phyloP scores from a whole-genome alignment of 2,888 invertebrate species.

The Polylopha cassiicola region DNA sequence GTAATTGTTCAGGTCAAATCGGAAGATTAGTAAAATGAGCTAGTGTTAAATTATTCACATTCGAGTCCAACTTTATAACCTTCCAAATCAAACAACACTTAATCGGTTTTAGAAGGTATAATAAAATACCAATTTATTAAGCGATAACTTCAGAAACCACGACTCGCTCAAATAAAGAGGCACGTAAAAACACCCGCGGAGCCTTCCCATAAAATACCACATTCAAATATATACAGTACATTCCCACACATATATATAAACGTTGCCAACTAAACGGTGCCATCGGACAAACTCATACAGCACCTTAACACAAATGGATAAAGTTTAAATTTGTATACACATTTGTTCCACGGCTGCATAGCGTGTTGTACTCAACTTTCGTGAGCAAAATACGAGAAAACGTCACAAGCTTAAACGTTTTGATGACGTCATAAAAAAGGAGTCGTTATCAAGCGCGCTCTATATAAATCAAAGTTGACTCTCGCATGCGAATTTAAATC shows the following conservation, averaged over 20 bases:
- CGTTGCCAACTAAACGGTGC: not conserved
- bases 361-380: slow-evolving; percentile 29
- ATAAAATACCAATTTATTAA: slow-evolving; percentile 13
- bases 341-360: not conserved
- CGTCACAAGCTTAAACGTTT: slow-evolving; percentile 52
- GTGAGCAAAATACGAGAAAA: slow-evolving; percentile 38
- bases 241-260: slow-evolving; percentile 8
- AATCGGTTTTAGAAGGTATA: slow-evolving; percentile 1
- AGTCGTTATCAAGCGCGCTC: slow-evolving; percentile 50
- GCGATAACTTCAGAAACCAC: slow-evolving; percentile 19
- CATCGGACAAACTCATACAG: not conserved
- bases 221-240: slow-evolving; percentile 10
- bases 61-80: not conserved
- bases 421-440: slow-evolving; percentile 60
- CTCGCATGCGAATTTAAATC: slow-evolving; percentile 23
- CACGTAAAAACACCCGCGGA: slow-evolving; percentile 16
- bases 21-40: too few relatives aligned
- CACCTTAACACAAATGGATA: not conserved
- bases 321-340: slow-evolving; percentile 4
- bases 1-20: too few relatives aligned
- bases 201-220: slow-evolving; percentile 13
- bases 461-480: slow-evolving; percentile 42
- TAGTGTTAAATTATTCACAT: not conserved
- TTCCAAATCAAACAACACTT: slow-evolving; percentile 13
- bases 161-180: slow-evolving; percentile 15